Percentiles rank a stretch among this genome's conserved stretches.
Conservation (phyloP, 2,888 invertebrate species). For the Zootermopsis nevadensis region DNA sequence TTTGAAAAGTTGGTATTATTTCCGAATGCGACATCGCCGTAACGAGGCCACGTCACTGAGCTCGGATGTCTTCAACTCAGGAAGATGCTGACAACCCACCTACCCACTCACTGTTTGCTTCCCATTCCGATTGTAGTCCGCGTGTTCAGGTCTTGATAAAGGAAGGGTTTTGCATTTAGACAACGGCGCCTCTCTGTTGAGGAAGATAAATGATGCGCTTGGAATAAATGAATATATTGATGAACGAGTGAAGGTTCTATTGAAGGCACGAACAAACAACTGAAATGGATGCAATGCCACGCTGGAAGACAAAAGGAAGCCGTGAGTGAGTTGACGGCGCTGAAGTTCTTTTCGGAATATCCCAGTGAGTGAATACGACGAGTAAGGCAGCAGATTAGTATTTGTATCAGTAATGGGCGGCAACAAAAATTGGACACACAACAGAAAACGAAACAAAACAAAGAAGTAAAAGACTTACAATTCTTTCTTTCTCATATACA, state of each 20-base stretch:
- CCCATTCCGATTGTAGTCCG: neutral
- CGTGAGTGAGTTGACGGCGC: no score
- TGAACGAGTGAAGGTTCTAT: neutral
- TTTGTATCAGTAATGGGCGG: no score
- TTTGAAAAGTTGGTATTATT: neutral
- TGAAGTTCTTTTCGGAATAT: no score
- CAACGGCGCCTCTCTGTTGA: neutral
- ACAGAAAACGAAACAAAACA: no score
- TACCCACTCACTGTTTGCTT: no score
- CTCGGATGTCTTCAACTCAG: neutral
- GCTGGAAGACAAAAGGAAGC: no score
- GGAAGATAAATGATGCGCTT: neutral
- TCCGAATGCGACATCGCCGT: neutral
- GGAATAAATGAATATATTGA: constrained; percentile 1
- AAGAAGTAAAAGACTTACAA: no score
- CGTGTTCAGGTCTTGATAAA: neutral
- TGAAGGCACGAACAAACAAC: neutral
- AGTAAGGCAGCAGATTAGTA: no score
- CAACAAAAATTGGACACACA: no score
- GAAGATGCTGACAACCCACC: neutral
- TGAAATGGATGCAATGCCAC: neutral
- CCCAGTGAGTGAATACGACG: no score
- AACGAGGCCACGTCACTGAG: neutral
- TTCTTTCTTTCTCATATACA: no score
- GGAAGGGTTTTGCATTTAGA: neutral